These are phyloP conservation scores for Paramormyrops kingsleyae DNA, from an alignment of 2,113 vertebrate species.

Conservation along the genomic window DNA sequence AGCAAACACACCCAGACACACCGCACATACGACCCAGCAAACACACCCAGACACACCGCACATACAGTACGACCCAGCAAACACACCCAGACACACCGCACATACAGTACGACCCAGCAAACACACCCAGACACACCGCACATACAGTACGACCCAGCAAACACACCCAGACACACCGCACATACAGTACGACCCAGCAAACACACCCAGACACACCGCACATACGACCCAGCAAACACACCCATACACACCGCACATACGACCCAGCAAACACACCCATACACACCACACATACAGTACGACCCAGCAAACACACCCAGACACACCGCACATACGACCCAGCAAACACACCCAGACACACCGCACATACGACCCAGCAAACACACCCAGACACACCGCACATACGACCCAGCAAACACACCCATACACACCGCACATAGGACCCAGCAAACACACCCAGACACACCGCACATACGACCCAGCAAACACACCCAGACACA, in stretches of 20 bases:
- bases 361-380: not conserved
- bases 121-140: not conserved
- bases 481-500: not conserved
- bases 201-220: not conserved
- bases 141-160: not conserved
- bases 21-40: too few relatives aligned
- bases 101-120: too few relatives aligned
- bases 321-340: too few relatives aligned
- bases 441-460: not conserved
- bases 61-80: not conserved
- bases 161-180: not conserved
- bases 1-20: not conserved
- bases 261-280: not conserved
- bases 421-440: not conserved
- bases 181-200: too few relatives aligned
- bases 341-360: not conserved
- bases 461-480: too few relatives aligned
- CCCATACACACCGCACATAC: too few relatives aligned
- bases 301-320: not conserved
- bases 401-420: too few relatives aligned
- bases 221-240: not conserved
- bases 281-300: not conserved
- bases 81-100: not conserved
- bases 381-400: not conserved
- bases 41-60: not conserved